Percentiles rank a stretch among this genome's conserved stretches.
Conservation (phyloP, 2,888 invertebrate species). For the Sminthurides aquaticus region DNA sequence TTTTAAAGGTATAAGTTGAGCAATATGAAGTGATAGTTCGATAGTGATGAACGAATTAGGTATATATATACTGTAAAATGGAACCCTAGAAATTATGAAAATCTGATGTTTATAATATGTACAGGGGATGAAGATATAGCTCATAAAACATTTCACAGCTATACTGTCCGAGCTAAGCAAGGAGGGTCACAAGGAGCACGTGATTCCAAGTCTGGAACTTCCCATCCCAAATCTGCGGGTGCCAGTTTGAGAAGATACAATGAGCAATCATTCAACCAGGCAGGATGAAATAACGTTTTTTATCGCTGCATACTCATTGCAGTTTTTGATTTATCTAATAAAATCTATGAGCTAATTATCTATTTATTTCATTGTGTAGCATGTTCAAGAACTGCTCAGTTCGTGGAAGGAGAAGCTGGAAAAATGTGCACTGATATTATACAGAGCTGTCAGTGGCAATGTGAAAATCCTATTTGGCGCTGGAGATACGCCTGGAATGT, state of each 20-base stretch:
- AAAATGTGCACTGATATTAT: constrained; percentile 64
- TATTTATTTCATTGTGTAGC: constrained; percentile 51
- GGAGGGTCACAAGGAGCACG: constrained; percentile 65
- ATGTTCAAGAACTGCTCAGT: constrained; percentile 63
- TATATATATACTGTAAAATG: not conserved
- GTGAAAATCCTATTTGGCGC: constrained; percentile 66
- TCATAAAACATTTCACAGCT: constrained; percentile 79
- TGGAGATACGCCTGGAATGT: constrained; percentile 55
- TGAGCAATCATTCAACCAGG: constrained; percentile 65
- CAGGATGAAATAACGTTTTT: constrained; percentile 46
- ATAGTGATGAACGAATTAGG: constrained; percentile 6
- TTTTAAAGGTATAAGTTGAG: constrained; percentile 52
- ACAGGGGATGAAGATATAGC: constrained; percentile 51
- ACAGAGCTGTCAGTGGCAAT: constrained; percentile 69
- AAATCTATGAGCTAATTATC: constrained; percentile 9
- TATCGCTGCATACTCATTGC: no score
- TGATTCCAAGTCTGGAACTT: constrained; percentile 56
- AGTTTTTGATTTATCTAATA: no score
- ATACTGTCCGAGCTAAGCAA: constrained; percentile 74
- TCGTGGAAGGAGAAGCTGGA: constrained; percentile 61
- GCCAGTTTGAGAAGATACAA: constrained; percentile 72
- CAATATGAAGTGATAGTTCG: no score
- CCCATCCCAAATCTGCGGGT: constrained; percentile 69
- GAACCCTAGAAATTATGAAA: not conserved
- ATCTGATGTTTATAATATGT: constrained; percentile 9